phyloP scores from a whole-genome alignment of 2,113 vertebrate genomes.

The Chaetorhynchus papuensis region DNA sequence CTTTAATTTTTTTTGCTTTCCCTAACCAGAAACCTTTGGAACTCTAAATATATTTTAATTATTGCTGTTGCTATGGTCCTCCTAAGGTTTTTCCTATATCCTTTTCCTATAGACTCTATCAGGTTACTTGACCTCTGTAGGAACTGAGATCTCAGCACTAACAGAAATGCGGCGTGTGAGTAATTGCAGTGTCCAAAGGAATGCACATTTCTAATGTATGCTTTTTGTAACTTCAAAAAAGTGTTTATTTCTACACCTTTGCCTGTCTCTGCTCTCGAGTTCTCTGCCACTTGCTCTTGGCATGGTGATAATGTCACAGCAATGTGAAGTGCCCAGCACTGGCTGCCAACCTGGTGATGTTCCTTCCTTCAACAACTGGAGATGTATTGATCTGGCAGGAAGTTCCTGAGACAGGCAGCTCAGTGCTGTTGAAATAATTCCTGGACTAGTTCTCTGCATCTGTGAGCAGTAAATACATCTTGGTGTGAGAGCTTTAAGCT shows the following conservation, averaged over 20 bases:
- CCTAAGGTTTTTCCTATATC: constrained; percentile 29
- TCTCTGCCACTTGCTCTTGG: neutral
- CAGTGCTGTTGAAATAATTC: neutral
- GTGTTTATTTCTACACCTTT: neutral
- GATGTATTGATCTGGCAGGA: neutral
- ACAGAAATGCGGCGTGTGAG: constrained; percentile 90
- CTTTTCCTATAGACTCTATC: constrained; percentile 78
- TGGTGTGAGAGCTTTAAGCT: neutral
- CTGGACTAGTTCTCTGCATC: neutral
- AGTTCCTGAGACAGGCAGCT: neutral
- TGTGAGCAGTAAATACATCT: neutral
- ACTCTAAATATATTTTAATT: neutral
- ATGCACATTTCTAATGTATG: neutral
- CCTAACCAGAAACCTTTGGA: neutral
- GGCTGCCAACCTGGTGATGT: neutral
- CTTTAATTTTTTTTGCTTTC: neutral
- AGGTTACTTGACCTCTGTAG: constrained; percentile 87
- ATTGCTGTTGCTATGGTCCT: neutral
- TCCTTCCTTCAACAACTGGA: neutral
- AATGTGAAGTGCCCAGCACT: neutral
- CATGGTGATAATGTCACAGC: neutral
- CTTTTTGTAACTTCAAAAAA: neutral
- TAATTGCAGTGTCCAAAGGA: neutral
- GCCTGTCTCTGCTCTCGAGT: neutral
- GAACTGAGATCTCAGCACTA: constrained; percentile 83